Conservation (phyloP, 2,888 invertebrate species). For the Protodeltote pygarga region DNA sequence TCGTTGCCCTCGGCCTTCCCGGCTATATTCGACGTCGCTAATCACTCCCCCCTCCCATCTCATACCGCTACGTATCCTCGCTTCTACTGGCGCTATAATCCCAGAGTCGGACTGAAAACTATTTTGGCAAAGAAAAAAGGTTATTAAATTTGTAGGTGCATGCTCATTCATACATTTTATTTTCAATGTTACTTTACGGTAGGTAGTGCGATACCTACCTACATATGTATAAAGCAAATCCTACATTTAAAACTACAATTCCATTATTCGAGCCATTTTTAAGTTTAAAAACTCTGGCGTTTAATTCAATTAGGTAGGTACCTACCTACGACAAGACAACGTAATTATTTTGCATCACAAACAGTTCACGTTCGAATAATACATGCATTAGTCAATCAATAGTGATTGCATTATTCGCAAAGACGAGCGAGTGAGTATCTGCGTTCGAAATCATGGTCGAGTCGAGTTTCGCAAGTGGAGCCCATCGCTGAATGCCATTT, state of each 20-base stretch:
- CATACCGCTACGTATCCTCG: constrained; percentile 49
- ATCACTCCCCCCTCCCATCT: constrained; percentile 65
- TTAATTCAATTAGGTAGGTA: not conserved
- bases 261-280: no score
- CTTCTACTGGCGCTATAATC: constrained; percentile 50
- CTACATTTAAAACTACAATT: no score
- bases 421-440: constrained; percentile 67
- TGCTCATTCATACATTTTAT: no score
- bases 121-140: no score
- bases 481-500: constrained; percentile 86
- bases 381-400: constrained; percentile 54
- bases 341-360: constrained; percentile 20
- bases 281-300: no score
- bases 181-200: no score
- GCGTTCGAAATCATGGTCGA: constrained; percentile 75
- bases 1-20: constrained; percentile 87
- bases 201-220: no score
- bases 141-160: no score
- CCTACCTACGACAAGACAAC: no score
- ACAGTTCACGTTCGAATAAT: constrained; percentile 30
- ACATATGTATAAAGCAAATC: no score
- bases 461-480: constrained; percentile 83
- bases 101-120: constrained; percentile 61
- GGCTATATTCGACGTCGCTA: constrained; percentile 84
- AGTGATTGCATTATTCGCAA: constrained; percentile 71